These are phyloP conservation scores for Cephonodes hylas DNA, from an alignment of 2,888 invertebrate species.

Conservation along the genomic window DNA sequence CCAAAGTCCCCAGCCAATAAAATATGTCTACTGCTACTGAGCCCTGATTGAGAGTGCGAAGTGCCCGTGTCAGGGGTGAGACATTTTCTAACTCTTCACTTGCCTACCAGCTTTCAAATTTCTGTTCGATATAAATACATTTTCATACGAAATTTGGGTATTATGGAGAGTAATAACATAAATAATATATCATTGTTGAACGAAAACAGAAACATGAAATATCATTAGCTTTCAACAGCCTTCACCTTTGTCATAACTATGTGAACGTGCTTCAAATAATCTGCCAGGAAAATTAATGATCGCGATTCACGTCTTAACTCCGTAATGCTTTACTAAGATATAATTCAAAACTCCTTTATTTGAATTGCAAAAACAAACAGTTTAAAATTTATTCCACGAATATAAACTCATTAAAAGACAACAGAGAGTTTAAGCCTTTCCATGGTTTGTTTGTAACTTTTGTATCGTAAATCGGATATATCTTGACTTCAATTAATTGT, in stretches of 20 bases:
- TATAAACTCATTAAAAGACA: neutral
- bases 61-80: too few species aligned
- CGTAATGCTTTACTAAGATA: neutral
- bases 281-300: neutral
- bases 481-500: neutral
- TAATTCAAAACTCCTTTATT: neutral
- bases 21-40: too few species aligned
- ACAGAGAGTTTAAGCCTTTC: neutral
- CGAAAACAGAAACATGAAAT: neutral
- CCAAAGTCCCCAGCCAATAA: too few species aligned
- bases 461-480: neutral
- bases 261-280: neutral
- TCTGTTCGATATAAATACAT: too few species aligned
- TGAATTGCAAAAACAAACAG: neutral
- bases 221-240: neutral
- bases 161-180: neutral
- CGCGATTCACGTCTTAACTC: neutral
- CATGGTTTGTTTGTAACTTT: neutral
- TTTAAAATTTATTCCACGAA: neutral
- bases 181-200: neutral
- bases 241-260: neutral
- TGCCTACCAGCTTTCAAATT: too few species aligned
- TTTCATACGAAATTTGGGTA: too few species aligned
- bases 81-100: too few species aligned
- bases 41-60: too few species aligned